Conservation (phyloP, 2,113 vertebrate genomes). For the Vireo altiloquus region DNA sequence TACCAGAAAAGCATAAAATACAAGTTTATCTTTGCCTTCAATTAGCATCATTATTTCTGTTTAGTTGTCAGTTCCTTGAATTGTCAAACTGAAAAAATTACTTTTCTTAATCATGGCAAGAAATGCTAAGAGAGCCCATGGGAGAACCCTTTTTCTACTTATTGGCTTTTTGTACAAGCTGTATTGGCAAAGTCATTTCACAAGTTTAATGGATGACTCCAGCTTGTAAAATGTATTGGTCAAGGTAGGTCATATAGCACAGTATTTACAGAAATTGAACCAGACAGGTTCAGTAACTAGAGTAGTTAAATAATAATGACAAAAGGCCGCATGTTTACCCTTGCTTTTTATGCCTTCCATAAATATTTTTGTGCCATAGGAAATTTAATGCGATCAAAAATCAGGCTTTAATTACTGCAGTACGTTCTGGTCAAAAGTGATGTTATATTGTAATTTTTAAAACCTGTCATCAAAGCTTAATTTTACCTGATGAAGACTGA, state of each 20-base stretch:
- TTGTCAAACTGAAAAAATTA: not conserved
- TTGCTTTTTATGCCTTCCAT: not conserved
- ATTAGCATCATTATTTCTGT: not conserved
- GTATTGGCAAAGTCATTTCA: constrained; percentile 43
- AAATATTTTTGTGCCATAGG: not conserved
- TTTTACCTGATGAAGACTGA: not conserved
- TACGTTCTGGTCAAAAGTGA: not conserved
- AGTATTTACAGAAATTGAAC: constrained; percentile 30
- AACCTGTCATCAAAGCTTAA: not conserved
- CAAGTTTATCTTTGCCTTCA: not conserved
- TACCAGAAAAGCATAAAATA: not conserved
- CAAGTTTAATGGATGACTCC: constrained; percentile 24
- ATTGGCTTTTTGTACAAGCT: constrained; percentile 29
- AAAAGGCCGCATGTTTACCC: constrained; percentile 5
- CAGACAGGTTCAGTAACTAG: constrained; percentile 1
- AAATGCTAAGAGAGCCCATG: not conserved
- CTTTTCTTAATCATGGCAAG: constrained; percentile 24
- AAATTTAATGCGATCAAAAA: not conserved
- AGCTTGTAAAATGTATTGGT: constrained; percentile 21
- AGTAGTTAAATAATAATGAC: constrained; percentile 38
- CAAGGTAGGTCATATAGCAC: not conserved
- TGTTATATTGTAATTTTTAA: not conserved
- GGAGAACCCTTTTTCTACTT: not conserved
- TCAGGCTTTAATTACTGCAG: constrained; percentile 10
- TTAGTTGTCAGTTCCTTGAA: not conserved